A percentile compares a stretch with the other conserved stretches of the same genome.
phyloP scores from a whole-genome alignment of 2,888 invertebrate genomes.

The Incurvaria masculella region DNA sequence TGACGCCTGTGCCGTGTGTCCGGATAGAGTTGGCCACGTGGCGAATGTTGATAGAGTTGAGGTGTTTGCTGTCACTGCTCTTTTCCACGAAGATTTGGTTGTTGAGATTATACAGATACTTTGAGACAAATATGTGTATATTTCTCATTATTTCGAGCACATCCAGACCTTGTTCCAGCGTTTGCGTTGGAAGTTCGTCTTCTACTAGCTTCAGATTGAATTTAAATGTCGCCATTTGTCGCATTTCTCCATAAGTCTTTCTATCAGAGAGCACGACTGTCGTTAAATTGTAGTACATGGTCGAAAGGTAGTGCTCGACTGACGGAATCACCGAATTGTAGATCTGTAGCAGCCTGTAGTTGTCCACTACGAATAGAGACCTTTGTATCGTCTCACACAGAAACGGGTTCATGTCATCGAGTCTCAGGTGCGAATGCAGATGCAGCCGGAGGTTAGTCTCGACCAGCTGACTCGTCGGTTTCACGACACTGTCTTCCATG shows the following conservation, averaged over 20 bases:
- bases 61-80: constrained; percentile 85
- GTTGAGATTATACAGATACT: constrained; percentile 93
- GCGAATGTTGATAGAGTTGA: constrained; percentile 92
- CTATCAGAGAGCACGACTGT: constrained; percentile 97
- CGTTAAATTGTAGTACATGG: constrained; percentile 95
- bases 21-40: constrained; percentile 97
- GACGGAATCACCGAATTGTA: constrained; percentile 63
- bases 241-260: constrained; percentile 97
- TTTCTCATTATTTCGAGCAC: constrained; percentile 97
- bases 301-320: constrained; percentile 89
- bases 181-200: constrained; percentile 93
- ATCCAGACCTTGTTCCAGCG: constrained; percentile 95
- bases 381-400: constrained; percentile 64
- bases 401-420: constrained; percentile 71
- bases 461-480: constrained; percentile 78
- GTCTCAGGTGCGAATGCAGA: constrained; percentile 86
- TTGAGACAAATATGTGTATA: constrained; percentile 90
- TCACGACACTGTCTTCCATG: constrained; percentile 58
- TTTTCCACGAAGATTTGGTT: constrained; percentile 95
- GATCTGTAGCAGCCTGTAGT: constrained; percentile 51
- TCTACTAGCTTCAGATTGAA: constrained; percentile 80
- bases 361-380: constrained; percentile 56
- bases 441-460: constrained; percentile 92
- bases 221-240: constrained; percentile 84
- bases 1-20: constrained; percentile 95